phyloP scores from a whole-genome alignment of 2,888 invertebrate genomes.

The Netelia fuscicornis region DNA sequence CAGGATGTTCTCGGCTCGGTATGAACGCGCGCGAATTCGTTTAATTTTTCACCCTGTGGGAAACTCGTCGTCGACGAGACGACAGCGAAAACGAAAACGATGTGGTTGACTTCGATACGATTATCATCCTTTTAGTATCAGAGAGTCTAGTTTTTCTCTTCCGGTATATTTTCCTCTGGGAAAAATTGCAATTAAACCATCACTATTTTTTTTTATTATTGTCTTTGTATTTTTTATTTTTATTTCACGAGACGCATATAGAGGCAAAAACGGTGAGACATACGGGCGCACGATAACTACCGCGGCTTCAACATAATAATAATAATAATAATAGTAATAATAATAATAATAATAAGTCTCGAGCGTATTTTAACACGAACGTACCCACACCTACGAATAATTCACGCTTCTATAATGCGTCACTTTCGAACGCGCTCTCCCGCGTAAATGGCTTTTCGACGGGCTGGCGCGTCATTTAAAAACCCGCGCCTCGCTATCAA shows the following conservation, averaged over 20 bases:
- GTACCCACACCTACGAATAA: neutral
- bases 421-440: constrained; percentile 47
- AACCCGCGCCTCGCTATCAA: constrained; percentile 19
- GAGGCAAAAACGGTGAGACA: neutral
- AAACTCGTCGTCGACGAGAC: constrained; percentile 1
- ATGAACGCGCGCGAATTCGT: neutral
- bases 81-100: neutral
- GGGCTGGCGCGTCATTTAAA: constrained; percentile 34
- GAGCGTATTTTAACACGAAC: neutral
- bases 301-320: constrained; percentile 28
- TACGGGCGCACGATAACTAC: constrained; percentile 14
- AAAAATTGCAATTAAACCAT: constrained; percentile 34
- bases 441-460: constrained; percentile 56
- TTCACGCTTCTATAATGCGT: constrained; percentile 21
- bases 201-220: neutral
- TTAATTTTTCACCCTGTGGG: constrained; percentile 35
- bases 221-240: constrained; percentile 8
- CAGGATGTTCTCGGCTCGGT: neutral
- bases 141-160: constrained; percentile 10
- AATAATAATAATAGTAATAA: constrained; percentile 6
- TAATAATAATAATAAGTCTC: neutral
- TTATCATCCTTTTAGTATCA: constrained; percentile 29
- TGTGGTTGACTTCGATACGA: constrained; percentile 33
- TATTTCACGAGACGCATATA: neutral
- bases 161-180: neutral